A percentile compares a stretch with the other conserved stretches of the same genome.
Conservation (phyloP, 1,140 invertebrate species). For the Aphidius ervi region DNA sequence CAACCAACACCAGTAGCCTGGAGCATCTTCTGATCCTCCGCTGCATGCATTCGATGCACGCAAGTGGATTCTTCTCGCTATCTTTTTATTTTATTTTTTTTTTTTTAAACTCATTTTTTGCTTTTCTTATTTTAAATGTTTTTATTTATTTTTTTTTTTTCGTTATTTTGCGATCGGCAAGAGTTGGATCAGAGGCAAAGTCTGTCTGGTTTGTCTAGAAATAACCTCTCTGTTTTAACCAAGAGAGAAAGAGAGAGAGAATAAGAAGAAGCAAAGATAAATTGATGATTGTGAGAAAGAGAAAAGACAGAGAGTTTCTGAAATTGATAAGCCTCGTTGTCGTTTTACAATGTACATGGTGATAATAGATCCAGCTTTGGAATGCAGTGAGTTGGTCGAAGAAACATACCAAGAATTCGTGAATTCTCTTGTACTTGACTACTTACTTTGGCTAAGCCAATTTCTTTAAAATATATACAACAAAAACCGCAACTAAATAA, state of each 20-base stretch:
- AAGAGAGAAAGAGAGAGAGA: no score
- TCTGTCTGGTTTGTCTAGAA: no score
- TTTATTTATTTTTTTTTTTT: background rate
- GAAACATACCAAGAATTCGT: conserved; percentile 14
- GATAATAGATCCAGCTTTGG: conserved; percentile 15
- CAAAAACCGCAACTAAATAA: background rate
- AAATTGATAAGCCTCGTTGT: conserved; percentile 20
- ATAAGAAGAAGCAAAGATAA: no score
- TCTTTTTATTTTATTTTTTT: conserved; percentile 1
- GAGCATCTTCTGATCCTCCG: conserved; percentile 43
- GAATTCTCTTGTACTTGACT: background rate
- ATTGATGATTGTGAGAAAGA: no score
- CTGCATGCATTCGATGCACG: conserved; percentile 7
- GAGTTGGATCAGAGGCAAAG: no score
- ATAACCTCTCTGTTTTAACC: no score
- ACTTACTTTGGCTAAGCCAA: background rate
- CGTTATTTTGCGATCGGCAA: no score
- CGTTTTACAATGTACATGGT: conserved; percentile 18
- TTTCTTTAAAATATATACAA: background rate
- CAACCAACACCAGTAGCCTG: conserved; percentile 49
- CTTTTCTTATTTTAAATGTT: conserved; percentile 4
- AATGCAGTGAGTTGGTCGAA: conserved; percentile 15
- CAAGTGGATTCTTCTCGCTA: conserved; percentile 3
- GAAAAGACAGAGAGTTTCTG: background rate
- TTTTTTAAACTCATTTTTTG: conserved; percentile 9